These are phyloP conservation scores for Hypotaenidia philippensis DNA, from an alignment of 2,797 vertebrate genomes.

Conservation along the genomic window DNA sequence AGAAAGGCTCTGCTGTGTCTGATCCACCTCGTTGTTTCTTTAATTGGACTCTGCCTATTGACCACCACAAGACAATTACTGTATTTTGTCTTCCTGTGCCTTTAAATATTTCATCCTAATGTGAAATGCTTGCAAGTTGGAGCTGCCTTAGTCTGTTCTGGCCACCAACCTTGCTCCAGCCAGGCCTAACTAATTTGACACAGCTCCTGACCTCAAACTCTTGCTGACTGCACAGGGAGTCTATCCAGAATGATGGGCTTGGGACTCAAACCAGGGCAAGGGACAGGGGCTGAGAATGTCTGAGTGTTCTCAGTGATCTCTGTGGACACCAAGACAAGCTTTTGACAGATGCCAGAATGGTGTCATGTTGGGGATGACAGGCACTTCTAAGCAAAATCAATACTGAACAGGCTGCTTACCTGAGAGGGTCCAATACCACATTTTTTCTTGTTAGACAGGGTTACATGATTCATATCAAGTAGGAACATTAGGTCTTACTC, in stretches of 20 bases:
- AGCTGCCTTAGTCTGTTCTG: fast-evolving
- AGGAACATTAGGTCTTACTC: neutral
- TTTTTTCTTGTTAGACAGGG: neutral
- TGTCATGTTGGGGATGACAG: fast-evolving
- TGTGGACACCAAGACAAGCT: neutral
- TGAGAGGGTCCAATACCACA: neutral
- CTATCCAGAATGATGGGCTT: no score
- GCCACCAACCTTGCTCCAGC: neutral
- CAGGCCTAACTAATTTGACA: fast-evolving
- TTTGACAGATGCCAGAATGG: fast-evolving
- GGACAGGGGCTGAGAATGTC: neutral
- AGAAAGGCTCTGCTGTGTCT: neutral
- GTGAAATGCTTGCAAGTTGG: neutral
- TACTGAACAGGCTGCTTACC: neutral
- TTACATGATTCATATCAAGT: neutral
- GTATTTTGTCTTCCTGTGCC: neutral
- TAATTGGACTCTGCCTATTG: neutral
- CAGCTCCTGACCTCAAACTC: neutral
- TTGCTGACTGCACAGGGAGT: neutral
- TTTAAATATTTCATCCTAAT: neutral
- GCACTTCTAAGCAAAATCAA: neutral
- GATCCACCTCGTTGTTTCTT: neutral
- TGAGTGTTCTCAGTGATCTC: neutral
- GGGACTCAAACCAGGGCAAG: neutral
- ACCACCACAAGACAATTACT: neutral